A percentile compares a stretch with the other conserved stretches of the same genome.
Evolutionary conservation across 2,888 invertebrate genomes (phyloP).

Genomic region (Rhimphoctona megacephalus): DNA sequence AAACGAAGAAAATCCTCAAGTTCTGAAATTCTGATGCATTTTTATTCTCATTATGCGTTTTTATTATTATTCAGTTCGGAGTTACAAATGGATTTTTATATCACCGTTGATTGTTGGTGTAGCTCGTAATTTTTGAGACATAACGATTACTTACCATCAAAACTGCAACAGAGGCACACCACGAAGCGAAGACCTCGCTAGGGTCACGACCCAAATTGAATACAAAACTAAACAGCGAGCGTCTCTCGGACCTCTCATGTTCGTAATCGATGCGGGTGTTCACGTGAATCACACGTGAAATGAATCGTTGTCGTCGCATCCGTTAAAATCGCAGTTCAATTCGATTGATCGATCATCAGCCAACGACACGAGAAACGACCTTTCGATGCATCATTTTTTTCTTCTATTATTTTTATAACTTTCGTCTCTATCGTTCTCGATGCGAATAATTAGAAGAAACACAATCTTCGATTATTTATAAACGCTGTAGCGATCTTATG

Average conservation of each 20-base stretch:
- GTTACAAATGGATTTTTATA: neutral
- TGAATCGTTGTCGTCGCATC: neutral
- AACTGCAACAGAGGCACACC: neutral
- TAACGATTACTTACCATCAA: neutral
- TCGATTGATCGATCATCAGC: constrained; percentile 37
- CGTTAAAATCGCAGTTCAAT: constrained; percentile 42
- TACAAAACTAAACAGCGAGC: constrained; percentile 21
- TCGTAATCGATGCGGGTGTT: constrained; percentile 20
- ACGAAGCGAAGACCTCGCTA: constrained; percentile 1
- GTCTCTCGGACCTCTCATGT: neutral
- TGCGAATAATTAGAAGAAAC: neutral
- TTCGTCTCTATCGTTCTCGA: neutral
- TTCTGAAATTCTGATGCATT: neutral
- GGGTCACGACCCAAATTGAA: constrained; percentile 64
- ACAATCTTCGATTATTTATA: neutral
- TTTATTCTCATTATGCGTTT: neutral
- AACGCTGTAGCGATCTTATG: neutral
- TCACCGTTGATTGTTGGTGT: neutral
- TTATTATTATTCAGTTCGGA: neutral
- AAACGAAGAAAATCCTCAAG: too few species aligned
- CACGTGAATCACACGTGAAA: constrained; percentile 53
- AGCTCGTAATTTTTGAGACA: neutral
- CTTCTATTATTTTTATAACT: neutral
- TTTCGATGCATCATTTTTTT: neutral
- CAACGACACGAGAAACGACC: constrained; percentile 16